Percentiles rank a stretch among this genome's conserved stretches.
phyloP scores from a whole-genome alignment of 1,140 invertebrate species.

The Pygmarrhopalites habei region DNA sequence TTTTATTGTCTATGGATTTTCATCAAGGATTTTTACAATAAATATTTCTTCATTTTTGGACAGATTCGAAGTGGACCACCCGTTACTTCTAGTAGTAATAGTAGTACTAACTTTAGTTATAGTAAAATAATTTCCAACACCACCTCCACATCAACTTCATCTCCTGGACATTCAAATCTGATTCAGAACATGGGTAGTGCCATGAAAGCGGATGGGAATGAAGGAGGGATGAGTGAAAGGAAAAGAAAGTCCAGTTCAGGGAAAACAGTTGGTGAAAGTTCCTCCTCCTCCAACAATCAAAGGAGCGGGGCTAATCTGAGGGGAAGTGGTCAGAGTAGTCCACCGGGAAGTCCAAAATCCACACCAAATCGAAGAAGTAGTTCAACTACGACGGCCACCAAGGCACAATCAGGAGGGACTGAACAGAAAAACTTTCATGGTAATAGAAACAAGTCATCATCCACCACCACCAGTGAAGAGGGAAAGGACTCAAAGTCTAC shows the following conservation, averaged over 20 bases:
- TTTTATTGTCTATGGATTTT: too few relatives aligned
- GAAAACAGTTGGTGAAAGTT: background rate
- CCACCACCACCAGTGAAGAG: background rate
- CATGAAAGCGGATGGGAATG: conserved; percentile 6
- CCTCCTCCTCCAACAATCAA: background rate
- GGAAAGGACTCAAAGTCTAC: background rate
- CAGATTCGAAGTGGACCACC: conserved; percentile 11
- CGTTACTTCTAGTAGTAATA: too few relatives aligned
- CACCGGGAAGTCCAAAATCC: too few relatives aligned
- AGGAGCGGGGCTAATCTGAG: too few relatives aligned
- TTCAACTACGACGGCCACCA: conserved; percentile 1
- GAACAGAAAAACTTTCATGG: too few relatives aligned
- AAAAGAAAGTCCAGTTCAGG: conserved; percentile 25
- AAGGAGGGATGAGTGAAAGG: conserved; percentile 4
- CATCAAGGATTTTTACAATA: too few relatives aligned
- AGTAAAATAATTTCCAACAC: conserved; percentile 1
- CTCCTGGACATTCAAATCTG: background rate
- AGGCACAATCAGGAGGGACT: too few relatives aligned
- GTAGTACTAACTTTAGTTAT: too few relatives aligned
- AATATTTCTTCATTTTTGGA: too few relatives aligned
- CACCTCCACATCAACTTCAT: background rate
- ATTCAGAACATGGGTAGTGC: too few relatives aligned
- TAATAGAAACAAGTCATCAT: conserved; percentile 11
- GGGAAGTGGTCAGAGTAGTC: too few relatives aligned
- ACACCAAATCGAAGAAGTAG: conserved; percentile 9